Percentiles rank a stretch among this genome's conserved stretches.
Evolutionary conservation across 2,888 invertebrate species (phyloP).

Genomic region (Agrochola macilenta): DNA sequence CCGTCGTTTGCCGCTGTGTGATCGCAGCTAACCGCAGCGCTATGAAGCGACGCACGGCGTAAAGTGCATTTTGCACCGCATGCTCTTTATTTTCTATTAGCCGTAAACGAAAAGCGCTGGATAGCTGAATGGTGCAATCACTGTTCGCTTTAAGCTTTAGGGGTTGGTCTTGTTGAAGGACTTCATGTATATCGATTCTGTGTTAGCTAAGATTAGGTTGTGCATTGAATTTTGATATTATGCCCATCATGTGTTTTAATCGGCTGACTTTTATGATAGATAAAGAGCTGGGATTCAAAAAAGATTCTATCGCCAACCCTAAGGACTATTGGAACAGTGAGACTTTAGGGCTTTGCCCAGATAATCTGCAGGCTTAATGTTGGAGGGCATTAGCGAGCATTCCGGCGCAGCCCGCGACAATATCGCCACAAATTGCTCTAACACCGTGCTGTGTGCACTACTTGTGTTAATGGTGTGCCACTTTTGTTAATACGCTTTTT

Average conservation of each 20-base stretch:
- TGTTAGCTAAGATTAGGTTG: slow-evolving; percentile 23
- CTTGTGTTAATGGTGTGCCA: slow-evolving; percentile 61
- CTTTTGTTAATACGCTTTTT: slow-evolving; percentile 60
- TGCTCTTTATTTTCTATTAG: slow-evolving; percentile 67
- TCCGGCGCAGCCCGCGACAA: slow-evolving; percentile 69
- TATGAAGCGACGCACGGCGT: slow-evolving; percentile 57
- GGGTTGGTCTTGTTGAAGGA: slow-evolving; percentile 15
- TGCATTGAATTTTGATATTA: slow-evolving; percentile 1
- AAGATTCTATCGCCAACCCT: slow-evolving; percentile 34
- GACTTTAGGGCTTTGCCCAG: slow-evolving; percentile 74
- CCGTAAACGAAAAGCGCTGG: slow-evolving; percentile 56
- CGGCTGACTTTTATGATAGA: background rate
- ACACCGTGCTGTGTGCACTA: slow-evolving; percentile 56
- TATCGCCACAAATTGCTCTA: slow-evolving; percentile 70
- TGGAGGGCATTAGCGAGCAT: slow-evolving; percentile 77
- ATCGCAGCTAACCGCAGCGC: slow-evolving; percentile 64
- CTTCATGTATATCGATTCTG: slow-evolving; percentile 10
- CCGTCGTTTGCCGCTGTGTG: slow-evolving; percentile 47
- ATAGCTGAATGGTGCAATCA: slow-evolving; percentile 50
- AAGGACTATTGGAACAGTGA: slow-evolving; percentile 66
- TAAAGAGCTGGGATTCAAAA: background rate
- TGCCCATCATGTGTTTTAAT: background rate
- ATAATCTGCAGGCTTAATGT: slow-evolving; percentile 80
- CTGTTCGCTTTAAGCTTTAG: slow-evolving; percentile 9
- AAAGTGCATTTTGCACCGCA: slow-evolving; percentile 66